These are phyloP conservation scores for Nothocercus nigrocapillus DNA, from an alignment of 2,113 vertebrate genomes.

Conservation along the genomic window DNA sequence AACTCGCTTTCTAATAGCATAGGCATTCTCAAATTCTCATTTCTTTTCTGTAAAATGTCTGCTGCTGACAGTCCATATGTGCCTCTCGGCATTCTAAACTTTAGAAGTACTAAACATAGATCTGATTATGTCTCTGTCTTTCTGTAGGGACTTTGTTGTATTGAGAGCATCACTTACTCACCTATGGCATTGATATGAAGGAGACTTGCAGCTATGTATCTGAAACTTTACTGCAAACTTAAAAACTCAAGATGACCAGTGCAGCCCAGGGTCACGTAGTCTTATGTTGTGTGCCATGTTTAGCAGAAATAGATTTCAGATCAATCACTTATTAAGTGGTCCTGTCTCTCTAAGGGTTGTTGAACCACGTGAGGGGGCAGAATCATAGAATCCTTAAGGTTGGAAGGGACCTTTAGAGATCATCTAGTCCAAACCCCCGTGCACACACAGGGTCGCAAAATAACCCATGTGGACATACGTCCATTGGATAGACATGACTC, in stretches of 20 bases:
- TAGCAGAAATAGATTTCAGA: neutral
- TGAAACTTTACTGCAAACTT: neutral
- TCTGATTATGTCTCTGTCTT: neutral
- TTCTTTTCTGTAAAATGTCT: neutral
- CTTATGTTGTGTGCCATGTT: fast-evolving
- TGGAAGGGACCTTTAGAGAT: too few relatives aligned
- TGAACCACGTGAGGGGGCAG: neutral
- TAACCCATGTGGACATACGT: too few relatives aligned
- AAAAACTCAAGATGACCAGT: neutral
- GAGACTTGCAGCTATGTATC: neutral
- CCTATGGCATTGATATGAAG: neutral
- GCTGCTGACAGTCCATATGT: neutral
- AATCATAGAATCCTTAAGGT: too few relatives aligned
- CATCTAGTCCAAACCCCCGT: too few relatives aligned
- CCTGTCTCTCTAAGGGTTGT: neutral
- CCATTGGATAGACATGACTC: too few relatives aligned
- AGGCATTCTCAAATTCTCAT: neutral
- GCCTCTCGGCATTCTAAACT: neutral
- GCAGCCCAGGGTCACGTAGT: neutral
- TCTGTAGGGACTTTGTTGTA: neutral
- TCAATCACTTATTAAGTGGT: neutral
- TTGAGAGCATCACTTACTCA: neutral
- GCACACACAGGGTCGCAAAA: too few relatives aligned
- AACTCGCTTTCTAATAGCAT: neutral
- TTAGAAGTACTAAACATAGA: neutral